Base-by-base conservation (phyloP, 2,113 vertebrate genomes). In the Microcebus murinus region DNA sequence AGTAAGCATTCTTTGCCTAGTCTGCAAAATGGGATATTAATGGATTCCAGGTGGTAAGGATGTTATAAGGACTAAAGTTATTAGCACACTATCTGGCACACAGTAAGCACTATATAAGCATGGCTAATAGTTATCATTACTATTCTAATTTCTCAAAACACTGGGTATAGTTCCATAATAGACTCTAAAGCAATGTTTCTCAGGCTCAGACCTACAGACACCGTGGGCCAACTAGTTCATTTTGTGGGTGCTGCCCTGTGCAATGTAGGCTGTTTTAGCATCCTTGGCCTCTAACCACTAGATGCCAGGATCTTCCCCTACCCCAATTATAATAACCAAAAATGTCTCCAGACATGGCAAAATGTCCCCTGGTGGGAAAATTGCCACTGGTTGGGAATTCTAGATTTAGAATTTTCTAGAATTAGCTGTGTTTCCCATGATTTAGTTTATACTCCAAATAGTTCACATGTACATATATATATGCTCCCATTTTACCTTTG, bases 401-500 rank as follows among this genome's bases (percentile, higher is more conserved):
- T 39, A 67, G 48, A 59, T 7, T n/a, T 71, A 94, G 65, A 79
- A 65, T 73, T 63, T 95, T 74, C 91, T 86, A 79, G 61, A 91
- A 86, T 65, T 18, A 52, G 27, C 25, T 90, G 59, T n/a, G 21
- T 36, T 77, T 91, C 83, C 80, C 74, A 65, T 48, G 21, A 90
- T 48, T 85, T 39, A 92, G 8, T 57, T 57, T 71, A 71, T 3
- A 76, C 27, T 67, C 45, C 39, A 59, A 80, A 70, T 23, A 84
- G 68, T 1, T 94, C 34, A 57, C 57, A 71, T 12, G 18, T 2
- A 88, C n/a, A 48, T 1, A 76, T 0, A 65, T 0, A 83, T 70
- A 71, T 0, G 2, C 0, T 29, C 42, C 67, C 20, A 42, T 23
- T 83, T 65, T 97, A 99, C 99, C 99, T 99, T 99, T 99, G 0